Base-by-base conservation (phyloP, 2,113 vertebrate genomes). In the Lepisosteus osseus region DNA sequence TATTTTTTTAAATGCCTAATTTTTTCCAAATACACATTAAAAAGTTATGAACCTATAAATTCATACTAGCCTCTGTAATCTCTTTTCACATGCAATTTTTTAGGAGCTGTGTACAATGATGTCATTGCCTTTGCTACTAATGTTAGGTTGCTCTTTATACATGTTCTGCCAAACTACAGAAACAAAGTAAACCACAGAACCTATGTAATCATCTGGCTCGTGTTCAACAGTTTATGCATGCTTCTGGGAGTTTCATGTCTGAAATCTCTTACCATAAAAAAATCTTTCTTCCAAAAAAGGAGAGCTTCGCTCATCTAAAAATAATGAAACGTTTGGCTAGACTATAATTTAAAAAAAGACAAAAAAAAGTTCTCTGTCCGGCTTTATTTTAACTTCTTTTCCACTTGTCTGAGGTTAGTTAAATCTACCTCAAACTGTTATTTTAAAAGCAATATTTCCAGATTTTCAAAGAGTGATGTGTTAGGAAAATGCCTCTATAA, bases 271-370 rank as follows among this genome's bases (percentile, higher is more conserved):
- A 74, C 77, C 77, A 55, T 41, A 63, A 55, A 79, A 78, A 82
- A 73, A 86, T 79, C 78, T 76, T 83, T 88, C 78, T 87, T 88
- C 90, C 88, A 80, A 87, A 91, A 84, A 89, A 89, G 86, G 87
- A 67, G 71, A 85, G 84, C 84, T 69, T 78, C 54, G 56, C 56
- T 61, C 17, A 51, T 6, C 47, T 74, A 8, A 17, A 65, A 70
- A 69, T 67, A 65, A 79, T 75, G 64, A 81, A 47, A 74, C 3
- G 68, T 86, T 83, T 86, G 83, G 74, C 77, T 86, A 82, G 85
- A 85, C 79, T 81, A 67, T 72, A 82, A 79, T 88, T 77, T 82
- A 80, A 85, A 88, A 77, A 66, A 76, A 72, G 59, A 73, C 69
- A 5, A 47, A 42, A 74, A 73, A 3, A 65, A 45, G 15, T 64